phyloP scores from a whole-genome alignment of 2,797 vertebrate genomes.

The Chelonia mydas region DNA sequence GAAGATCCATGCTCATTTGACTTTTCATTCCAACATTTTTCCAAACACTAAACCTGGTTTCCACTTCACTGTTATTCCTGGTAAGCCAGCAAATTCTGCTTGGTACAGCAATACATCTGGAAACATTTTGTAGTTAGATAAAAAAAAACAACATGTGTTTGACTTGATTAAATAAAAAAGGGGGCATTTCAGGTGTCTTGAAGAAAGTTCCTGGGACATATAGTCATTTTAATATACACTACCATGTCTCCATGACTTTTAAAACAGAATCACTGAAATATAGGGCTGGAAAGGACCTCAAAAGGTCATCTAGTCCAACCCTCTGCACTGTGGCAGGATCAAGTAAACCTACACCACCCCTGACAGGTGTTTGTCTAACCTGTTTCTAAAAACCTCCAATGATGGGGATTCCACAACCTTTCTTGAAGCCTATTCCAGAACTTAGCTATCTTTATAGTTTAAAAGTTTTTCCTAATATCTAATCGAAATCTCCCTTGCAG shows the following conservation, averaged over 20 bases:
- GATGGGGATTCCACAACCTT: not conserved
- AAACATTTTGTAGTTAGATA: not conserved
- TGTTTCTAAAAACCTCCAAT: not conserved
- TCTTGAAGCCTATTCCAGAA: not conserved
- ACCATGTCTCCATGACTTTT: not conserved
- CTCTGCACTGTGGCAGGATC: not conserved
- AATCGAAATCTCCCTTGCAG: not conserved
- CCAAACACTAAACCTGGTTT: conserved; percentile 6
- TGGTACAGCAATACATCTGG: not conserved
- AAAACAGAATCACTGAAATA: not conserved
- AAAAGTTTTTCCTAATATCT: not conserved
- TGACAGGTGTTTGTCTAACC: not conserved
- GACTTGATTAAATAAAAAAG: not conserved
- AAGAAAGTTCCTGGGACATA: not conserved
- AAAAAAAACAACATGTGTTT: not conserved
- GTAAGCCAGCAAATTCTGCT: conserved; percentile 2
- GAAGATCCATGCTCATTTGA: not conserved
- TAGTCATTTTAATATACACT: not conserved
- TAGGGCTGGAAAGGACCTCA: not conserved
- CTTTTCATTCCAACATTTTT: conserved; percentile 10
- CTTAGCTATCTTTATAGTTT: not conserved
- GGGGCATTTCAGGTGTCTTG: not conserved
- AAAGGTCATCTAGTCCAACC: not conserved
- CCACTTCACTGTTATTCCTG: not conserved
- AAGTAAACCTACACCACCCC: not conserved